Evolutionary conservation across 1,140 invertebrate genomes (phyloP).

Genomic region (Achroia grisella): DNA sequence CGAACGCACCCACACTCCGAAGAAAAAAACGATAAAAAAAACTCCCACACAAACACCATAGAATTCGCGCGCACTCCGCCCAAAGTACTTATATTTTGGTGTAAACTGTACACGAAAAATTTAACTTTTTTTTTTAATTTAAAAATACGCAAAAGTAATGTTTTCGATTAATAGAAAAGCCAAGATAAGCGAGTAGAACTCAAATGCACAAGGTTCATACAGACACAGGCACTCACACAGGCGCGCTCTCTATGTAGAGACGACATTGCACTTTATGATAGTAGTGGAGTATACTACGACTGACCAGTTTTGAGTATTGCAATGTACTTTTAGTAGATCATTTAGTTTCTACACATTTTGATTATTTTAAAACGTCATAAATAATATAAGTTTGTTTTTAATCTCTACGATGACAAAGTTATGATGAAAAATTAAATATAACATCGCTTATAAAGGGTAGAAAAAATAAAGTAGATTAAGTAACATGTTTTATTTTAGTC

Average conservation of each 20-base stretch:
- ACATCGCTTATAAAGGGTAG: too few species aligned
- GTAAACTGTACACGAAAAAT: neutral
- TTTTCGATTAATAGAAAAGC: constrained; percentile 42
- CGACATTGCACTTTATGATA: constrained; percentile 51
- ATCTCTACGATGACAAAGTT: too few species aligned
- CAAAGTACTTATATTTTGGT: constrained; percentile 1
- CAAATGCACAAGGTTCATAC: constrained; percentile 62
- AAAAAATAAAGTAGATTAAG: too few species aligned
- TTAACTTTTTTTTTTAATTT: neutral
- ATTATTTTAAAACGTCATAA: too few species aligned
- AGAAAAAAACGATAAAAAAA: constrained; percentile 71
- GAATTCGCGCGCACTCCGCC: constrained; percentile 1
- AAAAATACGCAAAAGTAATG: constrained; percentile 19
- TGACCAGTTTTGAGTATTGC: constrained; percentile 25
- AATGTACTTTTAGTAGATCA: constrained; percentile 10
- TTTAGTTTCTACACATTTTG: neutral
- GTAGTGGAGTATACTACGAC: constrained; percentile 42
- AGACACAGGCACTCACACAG: constrained; percentile 52
- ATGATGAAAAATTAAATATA: too few species aligned
- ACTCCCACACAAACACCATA: constrained; percentile 46
- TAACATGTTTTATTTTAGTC: too few species aligned
- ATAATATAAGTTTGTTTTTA: too few species aligned
- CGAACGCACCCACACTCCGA: constrained; percentile 65
- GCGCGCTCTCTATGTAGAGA: constrained; percentile 23
- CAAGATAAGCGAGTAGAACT: constrained; percentile 54